Conservation (phyloP, 2,888 invertebrate species). For the Archaeoteleia sp. region DNA sequence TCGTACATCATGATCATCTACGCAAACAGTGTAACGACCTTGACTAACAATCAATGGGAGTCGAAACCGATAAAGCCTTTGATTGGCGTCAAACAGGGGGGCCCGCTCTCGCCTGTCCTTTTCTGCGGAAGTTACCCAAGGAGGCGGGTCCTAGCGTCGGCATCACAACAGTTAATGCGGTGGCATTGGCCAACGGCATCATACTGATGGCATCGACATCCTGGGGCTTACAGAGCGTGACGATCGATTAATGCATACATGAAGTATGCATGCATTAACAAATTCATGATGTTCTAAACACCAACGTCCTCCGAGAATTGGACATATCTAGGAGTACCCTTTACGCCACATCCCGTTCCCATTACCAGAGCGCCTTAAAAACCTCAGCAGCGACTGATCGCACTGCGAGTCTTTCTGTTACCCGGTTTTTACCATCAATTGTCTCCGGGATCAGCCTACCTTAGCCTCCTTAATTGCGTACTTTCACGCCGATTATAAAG, state of each 20-base stretch:
- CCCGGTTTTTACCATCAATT: too few relatives aligned
- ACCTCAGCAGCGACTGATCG: too few relatives aligned
- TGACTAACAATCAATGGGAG: too few relatives aligned
- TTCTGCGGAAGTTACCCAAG: not conserved
- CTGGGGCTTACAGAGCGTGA: conserved; percentile 47
- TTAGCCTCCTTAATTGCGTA: not conserved
- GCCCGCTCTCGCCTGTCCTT: conserved; percentile 31
- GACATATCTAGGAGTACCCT: conserved; percentile 41
- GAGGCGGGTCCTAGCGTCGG: conserved; percentile 30
- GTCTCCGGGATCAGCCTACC: not conserved
- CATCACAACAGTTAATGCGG: conserved; percentile 12
- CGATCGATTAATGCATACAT: conserved; percentile 11
- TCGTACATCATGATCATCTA: conserved; percentile 1
- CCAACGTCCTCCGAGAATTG: conserved; percentile 35
- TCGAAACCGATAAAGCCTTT: not conserved
- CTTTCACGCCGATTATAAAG: not conserved
- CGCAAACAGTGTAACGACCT: not conserved
- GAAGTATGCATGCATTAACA: too few relatives aligned
- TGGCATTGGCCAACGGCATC: conserved; percentile 52
- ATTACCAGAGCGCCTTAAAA: not conserved
- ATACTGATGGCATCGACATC: conserved; percentile 25
- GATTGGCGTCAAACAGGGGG: conserved; percentile 54
- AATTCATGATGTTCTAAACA: too few relatives aligned
- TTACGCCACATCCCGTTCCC: conserved; percentile 20
- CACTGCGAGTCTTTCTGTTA: too few relatives aligned